phyloP scores from a whole-genome alignment of 2,797 vertebrate genomes.

The Rhinatrema bivittatum region DNA sequence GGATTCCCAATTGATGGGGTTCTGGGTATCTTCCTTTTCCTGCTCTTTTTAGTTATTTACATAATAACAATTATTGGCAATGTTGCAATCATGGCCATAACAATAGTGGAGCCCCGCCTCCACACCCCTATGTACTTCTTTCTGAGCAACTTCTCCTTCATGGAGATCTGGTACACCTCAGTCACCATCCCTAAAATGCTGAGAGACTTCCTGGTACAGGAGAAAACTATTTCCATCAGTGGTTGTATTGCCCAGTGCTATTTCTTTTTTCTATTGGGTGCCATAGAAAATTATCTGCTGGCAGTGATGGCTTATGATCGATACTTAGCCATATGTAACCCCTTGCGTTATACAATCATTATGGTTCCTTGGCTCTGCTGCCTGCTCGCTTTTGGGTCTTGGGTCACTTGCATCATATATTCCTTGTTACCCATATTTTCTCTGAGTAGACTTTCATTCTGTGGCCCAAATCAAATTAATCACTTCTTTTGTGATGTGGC shows the following conservation, averaged over 20 bases:
- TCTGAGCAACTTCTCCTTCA: neutral
- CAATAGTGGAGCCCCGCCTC: neutral
- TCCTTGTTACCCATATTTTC: neutral
- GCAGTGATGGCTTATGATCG: conserved; percentile 3
- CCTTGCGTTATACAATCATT: neutral
- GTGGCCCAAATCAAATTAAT: neutral
- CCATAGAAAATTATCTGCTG: neutral
- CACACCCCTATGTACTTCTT: conserved; percentile 4
- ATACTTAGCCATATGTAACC: neutral
- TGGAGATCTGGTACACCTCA: neutral
- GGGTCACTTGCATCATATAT: neutral
- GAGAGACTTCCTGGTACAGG: neutral
- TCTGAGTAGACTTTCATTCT: neutral
- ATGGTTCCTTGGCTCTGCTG: neutral
- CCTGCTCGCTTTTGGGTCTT: neutral
- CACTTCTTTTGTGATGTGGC: too few species aligned
- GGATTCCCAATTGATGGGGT: neutral
- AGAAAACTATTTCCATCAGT: neutral
- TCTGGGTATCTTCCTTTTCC: neutral
- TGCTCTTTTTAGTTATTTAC: neutral
- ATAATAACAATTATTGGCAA: neutral
- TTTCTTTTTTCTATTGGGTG: neutral
- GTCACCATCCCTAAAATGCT: neutral
- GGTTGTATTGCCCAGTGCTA: conserved; percentile 1
- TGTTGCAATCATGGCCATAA: neutral